Evolutionary conservation across 2,888 invertebrate genomes (phyloP).

Genomic region (Coecobrya sp.): DNA sequence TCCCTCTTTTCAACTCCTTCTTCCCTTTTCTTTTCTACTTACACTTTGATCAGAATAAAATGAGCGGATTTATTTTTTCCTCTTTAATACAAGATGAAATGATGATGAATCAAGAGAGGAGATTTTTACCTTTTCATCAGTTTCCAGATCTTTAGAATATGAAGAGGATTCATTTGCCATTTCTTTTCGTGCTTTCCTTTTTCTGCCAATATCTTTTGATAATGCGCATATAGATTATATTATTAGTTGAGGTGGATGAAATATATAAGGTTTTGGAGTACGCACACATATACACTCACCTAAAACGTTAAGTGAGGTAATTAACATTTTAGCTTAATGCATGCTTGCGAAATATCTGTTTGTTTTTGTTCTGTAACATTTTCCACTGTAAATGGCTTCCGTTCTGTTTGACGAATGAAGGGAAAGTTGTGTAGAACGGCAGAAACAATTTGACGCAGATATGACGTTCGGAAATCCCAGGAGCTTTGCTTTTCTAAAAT

Average conservation of each 20-base stretch:
- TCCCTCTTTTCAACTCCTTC: neutral
- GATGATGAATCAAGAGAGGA: neutral
- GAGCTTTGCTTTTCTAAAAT: no score
- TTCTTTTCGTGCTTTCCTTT: neutral
- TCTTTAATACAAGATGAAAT: neutral
- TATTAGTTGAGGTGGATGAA: neutral
- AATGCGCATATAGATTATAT: neutral
- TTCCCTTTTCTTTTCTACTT: neutral
- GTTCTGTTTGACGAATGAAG: no score
- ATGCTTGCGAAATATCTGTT: neutral
- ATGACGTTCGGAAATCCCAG: no score
- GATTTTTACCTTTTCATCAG: constrained; percentile 38
- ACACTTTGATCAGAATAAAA: neutral
- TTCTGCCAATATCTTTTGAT: neutral
- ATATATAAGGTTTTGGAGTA: neutral
- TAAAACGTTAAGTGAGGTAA: neutral
- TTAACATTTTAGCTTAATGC: constrained; percentile 4
- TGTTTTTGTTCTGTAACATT: no score
- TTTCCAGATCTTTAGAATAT: neutral
- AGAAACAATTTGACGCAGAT: no score
- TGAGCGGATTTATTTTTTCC: neutral
- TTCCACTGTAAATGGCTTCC: no score
- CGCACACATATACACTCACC: neutral
- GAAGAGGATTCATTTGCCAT: constrained; percentile 11
- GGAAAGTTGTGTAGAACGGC: no score